Evolutionary conservation across 2,113 vertebrate genomes (phyloP).

Genomic region (Epinephelus fuscoguttatus): DNA sequence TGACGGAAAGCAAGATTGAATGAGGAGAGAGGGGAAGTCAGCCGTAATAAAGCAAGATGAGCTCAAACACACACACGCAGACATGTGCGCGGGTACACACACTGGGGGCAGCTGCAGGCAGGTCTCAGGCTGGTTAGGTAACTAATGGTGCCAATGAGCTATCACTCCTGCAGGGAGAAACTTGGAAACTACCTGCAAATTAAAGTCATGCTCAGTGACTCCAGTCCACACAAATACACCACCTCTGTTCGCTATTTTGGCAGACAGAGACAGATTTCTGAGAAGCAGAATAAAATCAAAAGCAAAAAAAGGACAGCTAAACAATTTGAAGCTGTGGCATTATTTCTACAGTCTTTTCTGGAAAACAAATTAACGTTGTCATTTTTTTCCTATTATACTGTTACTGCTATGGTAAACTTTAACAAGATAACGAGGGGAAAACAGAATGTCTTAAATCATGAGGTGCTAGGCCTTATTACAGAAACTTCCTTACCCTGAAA

Average conservation of each 20-base stretch:
- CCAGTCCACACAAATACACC: constrained; percentile 55
- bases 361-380: neutral
- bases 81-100: constrained; percentile 15
- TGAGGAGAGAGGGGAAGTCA: constrained; percentile 64
- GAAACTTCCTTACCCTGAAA: too few species aligned
- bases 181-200: constrained; percentile 80
- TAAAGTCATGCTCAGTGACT: constrained; percentile 76
- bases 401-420: neutral
- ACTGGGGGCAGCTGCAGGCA: constrained; percentile 58
- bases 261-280: constrained; percentile 36
- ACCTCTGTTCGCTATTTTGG: constrained; percentile 31
- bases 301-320: neutral
- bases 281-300: constrained; percentile 31
- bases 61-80: constrained; percentile 33
- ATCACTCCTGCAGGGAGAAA: constrained; percentile 76
- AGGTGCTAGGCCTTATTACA: too few species aligned
- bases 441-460: neutral
- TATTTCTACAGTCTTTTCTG: neutral
- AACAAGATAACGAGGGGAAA: neutral
- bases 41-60: constrained; percentile 65
- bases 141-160: constrained; percentile 77
- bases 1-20: constrained; percentile 52
- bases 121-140: constrained; percentile 80
- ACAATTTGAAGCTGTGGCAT: neutral
- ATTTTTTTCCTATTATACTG: neutral